Conservation (phyloP, 2,113 vertebrate genomes). For the Anthoscopus minutus region DNA sequence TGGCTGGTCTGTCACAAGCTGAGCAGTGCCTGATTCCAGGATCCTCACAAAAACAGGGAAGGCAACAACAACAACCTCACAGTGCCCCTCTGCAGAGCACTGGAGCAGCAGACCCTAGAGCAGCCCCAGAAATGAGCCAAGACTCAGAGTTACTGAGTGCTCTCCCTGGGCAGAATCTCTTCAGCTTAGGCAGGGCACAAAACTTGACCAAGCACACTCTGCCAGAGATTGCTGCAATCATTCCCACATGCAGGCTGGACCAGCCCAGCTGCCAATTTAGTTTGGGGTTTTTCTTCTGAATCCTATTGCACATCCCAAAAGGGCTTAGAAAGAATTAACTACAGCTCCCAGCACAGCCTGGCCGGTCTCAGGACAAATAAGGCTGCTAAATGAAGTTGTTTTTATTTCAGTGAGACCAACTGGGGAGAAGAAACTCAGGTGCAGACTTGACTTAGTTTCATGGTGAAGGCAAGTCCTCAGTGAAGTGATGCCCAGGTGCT, state of each 20-base stretch:
- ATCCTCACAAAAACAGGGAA: accelerated
- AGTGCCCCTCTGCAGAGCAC: neutral
- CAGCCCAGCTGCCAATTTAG: accelerated
- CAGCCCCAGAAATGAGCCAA: neutral
- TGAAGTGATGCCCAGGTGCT: neutral
- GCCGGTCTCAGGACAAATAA: neutral
- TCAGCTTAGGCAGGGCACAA: accelerated
- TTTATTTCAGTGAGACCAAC: neutral
- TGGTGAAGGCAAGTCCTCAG: neutral
- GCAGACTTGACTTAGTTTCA: neutral
- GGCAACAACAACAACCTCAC: neutral
- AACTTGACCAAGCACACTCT: neutral
- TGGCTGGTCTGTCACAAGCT: accelerated
- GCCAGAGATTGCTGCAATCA: neutral
- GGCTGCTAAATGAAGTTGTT: neutral
- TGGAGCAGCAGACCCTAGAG: neutral
- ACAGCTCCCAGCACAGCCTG: neutral
- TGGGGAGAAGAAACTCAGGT: neutral
- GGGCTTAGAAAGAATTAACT: neutral
- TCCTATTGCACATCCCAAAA: neutral
- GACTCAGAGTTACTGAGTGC: neutral
- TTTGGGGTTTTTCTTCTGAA: neutral
- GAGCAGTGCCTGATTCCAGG: neutral
- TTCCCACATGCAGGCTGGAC: accelerated
- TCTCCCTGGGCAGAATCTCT: neutral